Evolutionary conservation across 2,888 invertebrate species (phyloP), one percentile per base, ranked within the genome.

Genomic region (Phengaris arion): DNA sequence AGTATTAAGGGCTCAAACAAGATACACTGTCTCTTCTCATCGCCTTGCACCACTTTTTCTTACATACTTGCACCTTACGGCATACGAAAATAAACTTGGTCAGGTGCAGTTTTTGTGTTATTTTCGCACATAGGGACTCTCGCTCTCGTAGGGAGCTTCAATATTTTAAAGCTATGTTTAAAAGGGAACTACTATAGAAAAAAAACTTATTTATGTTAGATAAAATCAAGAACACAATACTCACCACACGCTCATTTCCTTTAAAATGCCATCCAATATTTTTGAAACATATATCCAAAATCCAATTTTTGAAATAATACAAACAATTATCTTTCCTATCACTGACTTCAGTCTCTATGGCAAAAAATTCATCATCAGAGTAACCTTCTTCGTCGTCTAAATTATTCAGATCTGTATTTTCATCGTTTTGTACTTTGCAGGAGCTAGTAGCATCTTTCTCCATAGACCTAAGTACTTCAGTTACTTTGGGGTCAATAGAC

Each of bases 271-370:
- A 93, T 9, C 94, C 94, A 84, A 94, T 85, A 85, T 94, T 94
- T 80, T 91, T 92, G 12, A 97, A 92, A 81, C 96, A 96, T 76
- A 94, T 94, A 82, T 95, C 94, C 74, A 96, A 84, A 75, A 96
- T 89, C 95, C 96, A 96, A 15, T 85, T 90, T 75, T 89, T 84
- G 82, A 94, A 92, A 85, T 90, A 82, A 84, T 87, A 73, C 79
- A 85, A 85, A 74, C 86, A 85, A 75, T 79, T 80, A 48, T 82
- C 80, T 51, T 80, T 78, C 74, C 74, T 74, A 48, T 76, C 78
- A 13, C 75, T 75, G 35, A 75, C 76, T 13, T 15, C 55, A 15
- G 79, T 77, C 3, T 74, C 59, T 12, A 81, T 85, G 6, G 81
- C 84, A 77, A 91, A 89, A 86, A 92, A 85, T 81, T 92, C 92